Evolutionary conservation across 2,888 invertebrate genomes (phyloP).

Genomic region (Temnothorax ravouxi): DNA sequence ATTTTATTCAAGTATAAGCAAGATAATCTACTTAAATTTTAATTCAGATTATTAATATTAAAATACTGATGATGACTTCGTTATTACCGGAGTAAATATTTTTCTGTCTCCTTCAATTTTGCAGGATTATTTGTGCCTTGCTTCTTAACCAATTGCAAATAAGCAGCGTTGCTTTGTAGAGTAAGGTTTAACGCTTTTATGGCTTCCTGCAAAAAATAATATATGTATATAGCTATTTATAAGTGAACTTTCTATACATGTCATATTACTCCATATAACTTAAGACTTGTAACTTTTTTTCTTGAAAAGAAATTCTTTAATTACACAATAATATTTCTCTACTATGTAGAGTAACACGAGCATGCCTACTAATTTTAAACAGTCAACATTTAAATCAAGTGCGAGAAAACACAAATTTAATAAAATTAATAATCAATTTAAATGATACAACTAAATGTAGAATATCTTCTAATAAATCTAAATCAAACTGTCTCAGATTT

Average conservation of each 20-base stretch:
- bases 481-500: background rate
- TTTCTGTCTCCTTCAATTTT: constrained; percentile 87
- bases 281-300: background rate
- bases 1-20: background rate
- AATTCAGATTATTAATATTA: background rate
- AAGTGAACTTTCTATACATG: background rate
- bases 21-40: background rate
- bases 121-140: constrained; percentile 61
- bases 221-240: constrained; percentile 15
- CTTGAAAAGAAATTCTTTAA: background rate
- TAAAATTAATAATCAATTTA: background rate
- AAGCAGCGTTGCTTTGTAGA: constrained; percentile 91
- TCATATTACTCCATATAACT: background rate
- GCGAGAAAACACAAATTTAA: background rate
- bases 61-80: constrained; percentile 17
- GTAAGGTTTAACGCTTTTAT: constrained; percentile 89
- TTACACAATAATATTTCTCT: background rate
- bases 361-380: background rate
- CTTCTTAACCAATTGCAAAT: constrained; percentile 85
- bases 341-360: background rate
- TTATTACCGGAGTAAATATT: constrained; percentile 88
- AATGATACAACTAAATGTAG: background rate
- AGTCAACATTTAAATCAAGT: background rate
- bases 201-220: constrained; percentile 88
- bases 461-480: constrained; percentile 2